Base-by-base conservation (phyloP, 2,888 invertebrate genomes). In the Norana najaformis region DNA sequence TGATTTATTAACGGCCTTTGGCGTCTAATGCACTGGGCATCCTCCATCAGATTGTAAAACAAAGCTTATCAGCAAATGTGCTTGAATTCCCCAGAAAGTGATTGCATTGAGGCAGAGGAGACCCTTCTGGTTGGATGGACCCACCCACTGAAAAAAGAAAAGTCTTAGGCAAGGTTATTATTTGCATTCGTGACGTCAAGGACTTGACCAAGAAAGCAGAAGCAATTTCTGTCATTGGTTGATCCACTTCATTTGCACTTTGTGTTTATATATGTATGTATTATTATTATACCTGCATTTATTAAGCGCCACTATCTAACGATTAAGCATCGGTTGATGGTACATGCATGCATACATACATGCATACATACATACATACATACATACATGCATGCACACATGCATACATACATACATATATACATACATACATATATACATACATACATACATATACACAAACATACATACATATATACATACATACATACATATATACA, bases 111-210 rank as follows among this genome's bases (percentile, higher is more conserved):
- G 69, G n/a, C 16, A 13, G n/a, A 69, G 69, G n/a, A n/a, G 69
- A 6, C 69, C 30, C 69, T 69, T 69, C 69, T 69, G 69, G 69
- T 13, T n/a, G n/a, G 69, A 69, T 69, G 11, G n/a, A 69, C 69
- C 69, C 69, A 69, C n/a, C 69, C 69, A n/a, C n/a, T 13, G 30
- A n/a, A 11, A 69, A 23, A 69, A 69, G n/a, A 69, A 0, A n/a
- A 69, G 69, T 69, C 69, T 69, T n/a, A n/a, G n/a, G 69, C 30
- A 20, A 1, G 23, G 18, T 16, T 20, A 11, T n/a, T 69, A n/a
- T 69, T 69, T 69, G 69, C 69, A 8, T 69, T 69, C 69, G n/a
- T 69, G 69, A 69, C 69, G 69, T 69, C 69, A 69, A 69, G 69
- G 30, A 69, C 16, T n/a, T 30, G 69, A n/a, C 69, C 0, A n/a